Conservation (phyloP, 2,113 vertebrate genomes). For the Spheniscus mendiculus region DNA sequence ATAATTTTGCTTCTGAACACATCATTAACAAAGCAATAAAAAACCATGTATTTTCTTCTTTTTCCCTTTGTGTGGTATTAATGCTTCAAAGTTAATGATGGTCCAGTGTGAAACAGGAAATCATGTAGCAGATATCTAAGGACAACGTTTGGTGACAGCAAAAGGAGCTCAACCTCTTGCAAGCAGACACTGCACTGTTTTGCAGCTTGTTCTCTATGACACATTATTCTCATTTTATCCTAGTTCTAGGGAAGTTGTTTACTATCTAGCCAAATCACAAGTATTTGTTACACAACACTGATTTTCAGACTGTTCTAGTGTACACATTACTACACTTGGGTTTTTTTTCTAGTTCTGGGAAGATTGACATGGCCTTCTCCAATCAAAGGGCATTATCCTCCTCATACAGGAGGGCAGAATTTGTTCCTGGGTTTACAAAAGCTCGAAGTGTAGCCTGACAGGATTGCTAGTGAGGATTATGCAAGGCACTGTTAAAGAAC, state of each 20-base stretch:
- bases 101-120: neutral
- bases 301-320: neutral
- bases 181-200: neutral
- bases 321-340: neutral
- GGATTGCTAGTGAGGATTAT: neutral
- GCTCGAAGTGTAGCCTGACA: neutral
- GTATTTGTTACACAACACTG: neutral
- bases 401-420: neutral
- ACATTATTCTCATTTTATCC: neutral
- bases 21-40: neutral
- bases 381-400: neutral
- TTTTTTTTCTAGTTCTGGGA: neutral
- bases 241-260: neutral
- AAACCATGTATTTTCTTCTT: neutral
- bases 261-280: neutral
- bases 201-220: neutral
- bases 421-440: neutral
- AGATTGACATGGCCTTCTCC: neutral
- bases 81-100: neutral
- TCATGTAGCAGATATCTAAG: neutral
- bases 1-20: neutral
- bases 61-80: neutral
- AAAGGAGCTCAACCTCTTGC: neutral
- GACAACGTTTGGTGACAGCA: neutral
- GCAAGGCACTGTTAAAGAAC: neutral